Evolutionary conservation across 1,140 invertebrate species (phyloP).

Genomic region (Monomorium pharaonis): DNA sequence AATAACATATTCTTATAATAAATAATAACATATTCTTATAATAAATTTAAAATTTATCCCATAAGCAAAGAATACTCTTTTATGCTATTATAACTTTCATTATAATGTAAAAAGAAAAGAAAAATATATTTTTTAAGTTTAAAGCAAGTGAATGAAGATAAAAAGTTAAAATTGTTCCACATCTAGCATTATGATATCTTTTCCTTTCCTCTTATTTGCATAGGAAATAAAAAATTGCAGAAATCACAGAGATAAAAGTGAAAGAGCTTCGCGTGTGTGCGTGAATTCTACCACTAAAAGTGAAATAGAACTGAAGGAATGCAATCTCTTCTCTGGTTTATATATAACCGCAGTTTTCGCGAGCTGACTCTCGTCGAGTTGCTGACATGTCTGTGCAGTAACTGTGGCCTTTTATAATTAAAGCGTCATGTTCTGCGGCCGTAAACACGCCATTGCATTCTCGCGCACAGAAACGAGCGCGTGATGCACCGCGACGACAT

Average conservation of each 20-base stretch:
- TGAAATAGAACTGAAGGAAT: neutral
- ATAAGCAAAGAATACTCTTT: neutral
- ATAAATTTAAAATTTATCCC: neutral
- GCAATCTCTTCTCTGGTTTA: slow-evolving; percentile 7
- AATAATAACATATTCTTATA: neutral
- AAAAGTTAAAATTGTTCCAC: neutral
- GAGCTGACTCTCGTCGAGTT: slow-evolving; percentile 14
- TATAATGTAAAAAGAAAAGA: neutral
- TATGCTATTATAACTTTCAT: neutral
- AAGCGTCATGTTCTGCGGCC: slow-evolving; percentile 17
- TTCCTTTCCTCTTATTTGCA: neutral
- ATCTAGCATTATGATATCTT: neutral
- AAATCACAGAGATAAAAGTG: neutral
- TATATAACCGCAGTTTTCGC: slow-evolving; percentile 17
- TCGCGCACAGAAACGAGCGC: slow-evolving; percentile 23
- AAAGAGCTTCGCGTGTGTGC: neutral
- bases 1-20: neutral
- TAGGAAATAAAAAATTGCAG: neutral
- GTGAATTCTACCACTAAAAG: neutral
- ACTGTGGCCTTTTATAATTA: slow-evolving; percentile 38
- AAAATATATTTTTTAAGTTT: neutral
- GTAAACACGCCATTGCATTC: slow-evolving; percentile 33
- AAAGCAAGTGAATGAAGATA: neutral
- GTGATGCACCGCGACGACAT: slow-evolving; percentile 12
- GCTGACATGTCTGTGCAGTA: slow-evolving; percentile 12